Conservation (phyloP, 35 echinoderm and acorn worm species). For the Acanthaster planci region DNA sequence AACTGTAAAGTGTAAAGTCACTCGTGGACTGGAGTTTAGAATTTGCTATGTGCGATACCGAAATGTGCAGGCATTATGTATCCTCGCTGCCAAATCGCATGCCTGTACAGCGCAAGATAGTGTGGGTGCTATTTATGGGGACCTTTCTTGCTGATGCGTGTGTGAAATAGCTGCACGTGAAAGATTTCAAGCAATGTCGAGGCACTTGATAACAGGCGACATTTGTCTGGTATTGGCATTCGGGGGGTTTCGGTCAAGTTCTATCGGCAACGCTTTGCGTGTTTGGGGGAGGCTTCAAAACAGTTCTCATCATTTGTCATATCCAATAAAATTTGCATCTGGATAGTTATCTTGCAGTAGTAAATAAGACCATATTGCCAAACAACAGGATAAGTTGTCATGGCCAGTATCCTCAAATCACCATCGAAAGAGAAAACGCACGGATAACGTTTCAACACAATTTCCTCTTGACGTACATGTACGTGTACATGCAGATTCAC, state of each 20-base stretch:
- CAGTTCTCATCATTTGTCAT: background rate
- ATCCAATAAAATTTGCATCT: background rate
- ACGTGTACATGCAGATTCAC: too few species aligned
- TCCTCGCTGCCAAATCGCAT: too few species aligned
- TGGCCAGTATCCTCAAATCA: too few species aligned
- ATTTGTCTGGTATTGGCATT: background rate
- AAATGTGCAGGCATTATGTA: too few species aligned
- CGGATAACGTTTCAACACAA: too few species aligned
- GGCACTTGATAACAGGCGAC: background rate
- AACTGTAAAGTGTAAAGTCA: slow-evolving; percentile 7
- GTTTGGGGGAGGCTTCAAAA: background rate
- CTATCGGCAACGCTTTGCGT: too few species aligned
- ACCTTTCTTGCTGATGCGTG: background rate
- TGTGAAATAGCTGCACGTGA: slow-evolving; percentile 15
- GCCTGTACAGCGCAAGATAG: too few species aligned
- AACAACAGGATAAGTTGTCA: background rate
- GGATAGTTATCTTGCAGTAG: background rate
- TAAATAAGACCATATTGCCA: background rate
- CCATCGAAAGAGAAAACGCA: too few species aligned
- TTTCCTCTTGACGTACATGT: too few species aligned
- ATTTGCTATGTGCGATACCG: too few species aligned
- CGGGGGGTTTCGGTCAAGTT: background rate
- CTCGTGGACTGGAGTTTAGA: background rate
- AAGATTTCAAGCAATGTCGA: slow-evolving; percentile 11
- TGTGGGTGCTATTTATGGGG: slow-evolving; percentile 12